These are phyloP conservation scores for Scartelaos histophorus DNA, from an alignment of 2,113 vertebrate species.

Conservation along the genomic window DNA sequence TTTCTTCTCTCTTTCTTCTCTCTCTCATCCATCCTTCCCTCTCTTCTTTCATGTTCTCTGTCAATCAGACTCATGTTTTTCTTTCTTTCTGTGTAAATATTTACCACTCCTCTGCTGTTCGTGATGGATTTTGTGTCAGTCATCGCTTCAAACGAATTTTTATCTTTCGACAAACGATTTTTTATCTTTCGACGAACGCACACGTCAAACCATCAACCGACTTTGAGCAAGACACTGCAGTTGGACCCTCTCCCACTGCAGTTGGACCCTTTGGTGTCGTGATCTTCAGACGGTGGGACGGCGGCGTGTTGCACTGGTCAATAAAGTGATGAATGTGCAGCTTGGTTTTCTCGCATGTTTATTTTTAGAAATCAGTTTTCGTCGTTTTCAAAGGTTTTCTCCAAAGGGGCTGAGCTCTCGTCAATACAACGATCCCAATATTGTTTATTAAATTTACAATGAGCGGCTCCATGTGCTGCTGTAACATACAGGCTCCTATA, in stretches of 20 bases:
- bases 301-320: background rate
- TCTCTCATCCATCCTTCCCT: too few species aligned
- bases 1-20: too few species aligned
- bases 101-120: background rate
- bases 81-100: background rate
- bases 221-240: background rate
- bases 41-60: background rate
- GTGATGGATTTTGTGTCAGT: background rate
- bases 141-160: background rate
- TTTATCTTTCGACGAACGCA: background rate
- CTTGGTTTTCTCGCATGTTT: background rate
- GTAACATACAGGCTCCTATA: too few species aligned
- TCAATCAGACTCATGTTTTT: background rate
- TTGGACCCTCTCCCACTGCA: background rate
- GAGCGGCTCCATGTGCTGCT: too few species aligned
- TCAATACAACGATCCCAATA: background rate
- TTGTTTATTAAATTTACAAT: background rate
- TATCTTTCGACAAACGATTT: background rate
- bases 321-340: background rate
- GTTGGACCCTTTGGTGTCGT: background rate
- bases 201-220: background rate
- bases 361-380: background rate
- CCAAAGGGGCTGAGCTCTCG: background rate
- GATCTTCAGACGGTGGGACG: background rate
- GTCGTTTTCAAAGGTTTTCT: background rate